Evolutionary conservation across 2,888 invertebrate species (phyloP).

Genomic region (Saturnia japonica): DNA sequence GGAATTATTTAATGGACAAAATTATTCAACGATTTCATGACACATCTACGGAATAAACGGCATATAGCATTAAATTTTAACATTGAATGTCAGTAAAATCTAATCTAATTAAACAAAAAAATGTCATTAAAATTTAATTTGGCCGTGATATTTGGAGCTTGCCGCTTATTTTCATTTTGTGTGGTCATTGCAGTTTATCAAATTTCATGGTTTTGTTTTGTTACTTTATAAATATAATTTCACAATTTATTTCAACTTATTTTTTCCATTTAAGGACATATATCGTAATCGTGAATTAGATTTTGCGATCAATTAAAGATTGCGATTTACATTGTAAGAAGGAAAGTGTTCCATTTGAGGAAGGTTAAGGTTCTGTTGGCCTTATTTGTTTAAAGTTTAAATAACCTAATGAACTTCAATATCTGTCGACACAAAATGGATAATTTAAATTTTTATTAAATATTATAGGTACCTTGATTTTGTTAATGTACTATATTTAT

Average conservation of each 20-base stretch:
- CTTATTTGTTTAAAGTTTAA: constrained; percentile 7
- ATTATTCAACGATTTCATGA: too few relatives aligned
- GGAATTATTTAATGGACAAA: too few relatives aligned
- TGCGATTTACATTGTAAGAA: constrained; percentile 24
- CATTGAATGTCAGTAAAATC: too few relatives aligned
- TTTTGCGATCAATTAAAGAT: constrained; percentile 18
- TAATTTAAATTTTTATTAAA: neutral
- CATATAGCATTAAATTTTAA: neutral
- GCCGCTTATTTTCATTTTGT: neutral
- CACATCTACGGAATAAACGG: too few relatives aligned
- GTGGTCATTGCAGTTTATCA: neutral
- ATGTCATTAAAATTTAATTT: neutral
- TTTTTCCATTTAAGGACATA: neutral
- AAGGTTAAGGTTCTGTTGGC: constrained; percentile 2
- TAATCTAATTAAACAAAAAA: too few relatives aligned
- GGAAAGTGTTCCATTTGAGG: constrained; percentile 21
- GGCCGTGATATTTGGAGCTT: neutral
- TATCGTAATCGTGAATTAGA: neutral
- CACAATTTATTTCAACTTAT: neutral
- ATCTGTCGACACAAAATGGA: neutral
- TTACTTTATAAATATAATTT: neutral
- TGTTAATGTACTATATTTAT: neutral
- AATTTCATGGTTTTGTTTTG: neutral
- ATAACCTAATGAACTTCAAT: neutral
- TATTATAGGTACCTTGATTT: neutral